These are phyloP conservation scores for Pseudomyrmex flavicornis DNA, from an alignment of 1,140 invertebrate genomes.

Conservation along the genomic window DNA sequence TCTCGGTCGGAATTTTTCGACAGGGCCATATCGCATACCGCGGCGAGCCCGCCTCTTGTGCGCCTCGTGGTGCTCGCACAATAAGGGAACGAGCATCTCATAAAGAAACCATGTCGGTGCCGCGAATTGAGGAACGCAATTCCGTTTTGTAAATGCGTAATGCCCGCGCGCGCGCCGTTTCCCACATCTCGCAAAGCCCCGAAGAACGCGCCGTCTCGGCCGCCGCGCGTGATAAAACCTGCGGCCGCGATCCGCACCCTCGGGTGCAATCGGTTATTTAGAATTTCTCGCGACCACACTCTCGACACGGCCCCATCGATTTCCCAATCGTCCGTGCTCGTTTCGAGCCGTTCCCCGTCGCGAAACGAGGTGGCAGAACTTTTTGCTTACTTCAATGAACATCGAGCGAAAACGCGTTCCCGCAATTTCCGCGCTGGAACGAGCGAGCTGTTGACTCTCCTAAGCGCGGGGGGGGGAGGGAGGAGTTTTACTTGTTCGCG, in stretches of 20 bases:
- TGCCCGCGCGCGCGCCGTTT: conserved; percentile 38
- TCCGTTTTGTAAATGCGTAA: conserved; percentile 79
- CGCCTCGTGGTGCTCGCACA: background rate
- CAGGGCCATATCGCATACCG: conserved; percentile 13
- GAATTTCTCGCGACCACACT: conserved; percentile 70
- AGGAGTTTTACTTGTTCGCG: no score
- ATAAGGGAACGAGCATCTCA: conserved; percentile 58
- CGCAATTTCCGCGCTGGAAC: conserved; percentile 37
- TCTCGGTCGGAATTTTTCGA: conserved; percentile 36
- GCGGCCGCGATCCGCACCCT: conserved; percentile 53
- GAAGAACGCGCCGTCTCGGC: conserved; percentile 49
- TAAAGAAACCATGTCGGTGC: conserved; percentile 66
- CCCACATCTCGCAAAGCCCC: conserved; percentile 20
- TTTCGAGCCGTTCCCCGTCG: background rate
- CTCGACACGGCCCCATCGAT: conserved; percentile 63
- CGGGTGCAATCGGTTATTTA: conserved; percentile 79
- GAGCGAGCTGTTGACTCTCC: background rate
- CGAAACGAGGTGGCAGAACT: background rate
- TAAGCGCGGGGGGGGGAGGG: background rate
- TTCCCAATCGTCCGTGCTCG: conserved; percentile 61
- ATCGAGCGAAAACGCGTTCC: background rate
- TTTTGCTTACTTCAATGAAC: conserved; percentile 43
- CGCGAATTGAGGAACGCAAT: conserved; percentile 76
- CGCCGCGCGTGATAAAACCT: background rate
- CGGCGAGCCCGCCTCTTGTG: background rate